Evolutionary conservation across 2,797 vertebrate genomes (phyloP).

Genomic region (Pyrocephalus nanus): DNA sequence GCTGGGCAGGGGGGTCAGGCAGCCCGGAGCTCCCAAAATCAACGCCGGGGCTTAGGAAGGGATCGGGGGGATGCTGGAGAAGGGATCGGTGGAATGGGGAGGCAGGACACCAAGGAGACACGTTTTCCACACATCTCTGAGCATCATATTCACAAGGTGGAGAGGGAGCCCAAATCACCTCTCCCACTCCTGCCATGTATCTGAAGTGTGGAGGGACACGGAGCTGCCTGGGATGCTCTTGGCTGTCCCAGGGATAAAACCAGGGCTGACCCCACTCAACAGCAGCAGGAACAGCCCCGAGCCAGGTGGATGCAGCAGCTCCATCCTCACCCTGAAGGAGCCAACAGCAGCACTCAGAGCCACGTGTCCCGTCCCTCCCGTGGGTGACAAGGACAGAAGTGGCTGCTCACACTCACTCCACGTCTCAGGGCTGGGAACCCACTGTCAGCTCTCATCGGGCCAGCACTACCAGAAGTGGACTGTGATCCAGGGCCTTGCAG

Average conservation of each 20-base stretch:
- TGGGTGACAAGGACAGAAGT: neutral
- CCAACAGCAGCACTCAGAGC: neutral
- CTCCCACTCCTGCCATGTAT: neutral
- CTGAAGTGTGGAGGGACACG: neutral
- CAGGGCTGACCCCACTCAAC: neutral
- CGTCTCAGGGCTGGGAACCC: rapidly evolving
- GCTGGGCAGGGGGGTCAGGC: neutral
- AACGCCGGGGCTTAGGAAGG: neutral
- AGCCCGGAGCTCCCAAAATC: neutral
- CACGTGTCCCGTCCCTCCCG: neutral
- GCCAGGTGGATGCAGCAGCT: neutral
- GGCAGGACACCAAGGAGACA: neutral
- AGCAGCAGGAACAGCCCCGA: neutral
- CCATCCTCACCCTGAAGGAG: rapidly evolving
- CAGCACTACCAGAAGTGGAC: neutral
- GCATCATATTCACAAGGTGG: neutral
- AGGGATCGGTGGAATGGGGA: neutral
- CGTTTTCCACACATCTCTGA: neutral
- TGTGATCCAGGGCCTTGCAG: neutral
- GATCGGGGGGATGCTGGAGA: neutral
- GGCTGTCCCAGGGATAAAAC: no score
- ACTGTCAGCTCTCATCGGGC: rapidly evolving
- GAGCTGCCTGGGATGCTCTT: neutral
- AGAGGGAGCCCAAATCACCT: neutral
- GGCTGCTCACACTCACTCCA: neutral